Evolutionary conservation across 2,113 vertebrate species (phyloP).

Genomic region (Ptilonorhynchus violaceus): DNA sequence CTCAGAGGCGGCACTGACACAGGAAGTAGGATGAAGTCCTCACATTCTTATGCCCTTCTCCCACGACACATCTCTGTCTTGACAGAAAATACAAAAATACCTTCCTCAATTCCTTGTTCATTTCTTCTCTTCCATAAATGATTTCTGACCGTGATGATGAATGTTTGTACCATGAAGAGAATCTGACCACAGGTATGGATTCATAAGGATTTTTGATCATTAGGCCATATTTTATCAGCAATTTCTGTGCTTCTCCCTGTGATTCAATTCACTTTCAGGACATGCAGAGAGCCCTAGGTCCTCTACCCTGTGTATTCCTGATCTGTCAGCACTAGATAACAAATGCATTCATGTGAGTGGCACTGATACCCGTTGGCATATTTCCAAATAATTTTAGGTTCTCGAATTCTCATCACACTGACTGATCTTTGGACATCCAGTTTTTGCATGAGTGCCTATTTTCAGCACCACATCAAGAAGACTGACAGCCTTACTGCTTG

Average conservation of each 20-base stretch:
- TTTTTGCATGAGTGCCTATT: conserved; percentile 29
- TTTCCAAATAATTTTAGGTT: conserved; percentile 33
- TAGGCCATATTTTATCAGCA: neutral
- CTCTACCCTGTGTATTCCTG: neutral
- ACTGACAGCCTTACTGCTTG: conserved; percentile 31
- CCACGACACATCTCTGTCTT: neutral
- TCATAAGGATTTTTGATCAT: neutral
- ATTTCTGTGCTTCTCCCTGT: neutral
- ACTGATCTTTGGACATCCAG: conserved; percentile 14
- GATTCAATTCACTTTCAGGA: neutral
- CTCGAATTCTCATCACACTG: conserved; percentile 12
- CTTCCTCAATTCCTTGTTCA: neutral
- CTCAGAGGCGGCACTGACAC: neutral
- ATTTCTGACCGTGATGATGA: neutral
- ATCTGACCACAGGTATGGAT: neutral
- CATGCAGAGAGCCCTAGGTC: neutral
- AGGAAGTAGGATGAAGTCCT: neutral
- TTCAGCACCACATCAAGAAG: conserved; percentile 22
- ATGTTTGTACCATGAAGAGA: neutral
- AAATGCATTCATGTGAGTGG: neutral
- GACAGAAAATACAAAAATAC: neutral
- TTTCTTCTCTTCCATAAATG: neutral
- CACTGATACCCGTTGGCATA: conserved; percentile 6
- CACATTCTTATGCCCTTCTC: neutral
- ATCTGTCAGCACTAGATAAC: conserved; percentile 13